Conservation (phyloP, 2,113 vertebrate genomes). For the Scomber scombrus region DNA sequence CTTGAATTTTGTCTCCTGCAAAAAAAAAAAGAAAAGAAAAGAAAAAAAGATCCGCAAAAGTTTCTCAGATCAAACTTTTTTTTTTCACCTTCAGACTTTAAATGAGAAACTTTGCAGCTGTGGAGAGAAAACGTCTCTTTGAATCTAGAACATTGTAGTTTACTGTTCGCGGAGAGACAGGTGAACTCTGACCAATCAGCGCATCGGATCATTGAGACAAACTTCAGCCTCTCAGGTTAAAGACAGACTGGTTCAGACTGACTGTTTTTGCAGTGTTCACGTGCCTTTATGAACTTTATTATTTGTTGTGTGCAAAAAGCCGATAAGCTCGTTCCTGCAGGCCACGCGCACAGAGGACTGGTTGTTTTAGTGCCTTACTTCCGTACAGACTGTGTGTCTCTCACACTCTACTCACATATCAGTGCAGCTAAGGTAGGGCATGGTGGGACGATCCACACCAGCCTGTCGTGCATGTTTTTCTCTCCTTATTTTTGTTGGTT, state of each 20-base stretch:
- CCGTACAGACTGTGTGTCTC: conserved; percentile 63
- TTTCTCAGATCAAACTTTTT: no score
- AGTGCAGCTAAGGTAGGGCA: conserved; percentile 78
- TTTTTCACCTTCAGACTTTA: no score
- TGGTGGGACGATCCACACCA: conserved; percentile 6
- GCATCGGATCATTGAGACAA: not conserved
- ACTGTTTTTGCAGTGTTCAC: conserved; percentile 15
- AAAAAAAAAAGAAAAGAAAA: not conserved
- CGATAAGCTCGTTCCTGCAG: conserved; percentile 78
- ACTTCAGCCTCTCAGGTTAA: not conserved
- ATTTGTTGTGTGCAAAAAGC: conserved; percentile 51
- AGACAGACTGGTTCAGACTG: not conserved
- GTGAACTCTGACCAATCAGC: conserved; percentile 1
- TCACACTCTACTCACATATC: conserved; percentile 62
- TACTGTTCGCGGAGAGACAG: conserved; percentile 5
- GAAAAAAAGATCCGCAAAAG: no score
- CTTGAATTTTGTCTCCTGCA: not conserved
- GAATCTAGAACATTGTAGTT: no score
- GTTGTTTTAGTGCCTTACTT: conserved; percentile 61
- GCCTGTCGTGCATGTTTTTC: conserved; percentile 22
- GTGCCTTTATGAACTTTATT: conserved; percentile 78
- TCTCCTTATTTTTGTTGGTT: conserved; percentile 10
- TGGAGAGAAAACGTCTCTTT: no score
- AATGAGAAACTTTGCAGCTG: no score
- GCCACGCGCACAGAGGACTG: conserved; percentile 56